Evolutionary conservation across 2,113 vertebrate species (phyloP).

Genomic region (Gulo gulo): DNA sequence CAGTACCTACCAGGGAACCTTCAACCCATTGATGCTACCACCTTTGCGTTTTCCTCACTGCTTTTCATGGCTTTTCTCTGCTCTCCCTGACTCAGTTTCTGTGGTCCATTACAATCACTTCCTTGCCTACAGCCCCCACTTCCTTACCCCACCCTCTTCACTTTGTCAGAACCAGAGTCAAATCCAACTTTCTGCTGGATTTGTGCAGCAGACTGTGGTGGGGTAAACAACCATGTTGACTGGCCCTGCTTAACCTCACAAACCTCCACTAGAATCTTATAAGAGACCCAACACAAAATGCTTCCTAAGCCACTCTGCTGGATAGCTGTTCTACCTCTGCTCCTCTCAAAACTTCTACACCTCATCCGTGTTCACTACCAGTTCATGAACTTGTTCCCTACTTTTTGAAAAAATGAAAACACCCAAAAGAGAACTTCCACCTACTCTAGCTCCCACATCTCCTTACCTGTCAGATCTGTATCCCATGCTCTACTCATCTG

Average conservation of each 20-base stretch:
- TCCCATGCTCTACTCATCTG: not conserved
- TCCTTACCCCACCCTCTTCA: not conserved
- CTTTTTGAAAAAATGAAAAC: not conserved
- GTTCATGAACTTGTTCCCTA: not conserved
- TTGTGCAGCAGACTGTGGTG: not conserved
- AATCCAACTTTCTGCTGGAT: not conserved
- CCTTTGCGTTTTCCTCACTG: not conserved
- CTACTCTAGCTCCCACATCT: not conserved
- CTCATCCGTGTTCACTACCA: not conserved
- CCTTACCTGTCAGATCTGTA: not conserved
- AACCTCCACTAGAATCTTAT: not conserved
- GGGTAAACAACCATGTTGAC: not conserved
- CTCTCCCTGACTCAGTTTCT: not conserved
- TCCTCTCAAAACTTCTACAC: not conserved
- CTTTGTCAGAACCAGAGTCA: not conserved
- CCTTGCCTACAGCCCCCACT: not conserved
- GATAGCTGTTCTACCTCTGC: not conserved
- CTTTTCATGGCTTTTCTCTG: not conserved
- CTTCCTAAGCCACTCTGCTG: not conserved
- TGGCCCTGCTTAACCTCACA: not conserved
- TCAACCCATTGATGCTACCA: not conserved
- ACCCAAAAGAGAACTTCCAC: not conserved
- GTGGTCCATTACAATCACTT: not conserved
- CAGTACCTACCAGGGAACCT: not conserved
- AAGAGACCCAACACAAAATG: not conserved